Conservation (phyloP, 2,113 vertebrate genomes). For the Alosa alosa region DNA sequence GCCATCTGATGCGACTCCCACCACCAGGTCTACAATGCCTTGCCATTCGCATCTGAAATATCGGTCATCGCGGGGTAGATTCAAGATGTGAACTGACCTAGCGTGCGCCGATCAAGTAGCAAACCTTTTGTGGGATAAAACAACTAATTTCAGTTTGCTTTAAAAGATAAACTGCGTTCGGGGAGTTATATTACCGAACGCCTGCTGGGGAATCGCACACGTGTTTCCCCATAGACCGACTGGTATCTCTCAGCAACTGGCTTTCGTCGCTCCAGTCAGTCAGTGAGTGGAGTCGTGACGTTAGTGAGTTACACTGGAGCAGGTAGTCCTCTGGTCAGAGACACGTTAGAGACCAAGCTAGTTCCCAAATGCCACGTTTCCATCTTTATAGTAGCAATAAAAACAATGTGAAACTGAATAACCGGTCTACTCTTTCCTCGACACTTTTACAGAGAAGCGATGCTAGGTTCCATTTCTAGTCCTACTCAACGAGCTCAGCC, state of each 20-base stretch:
- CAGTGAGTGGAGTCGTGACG: constrained; percentile 65
- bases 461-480: neutral
- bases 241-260: constrained; percentile 28
- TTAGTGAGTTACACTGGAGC: constrained; percentile 4
- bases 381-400: neutral
- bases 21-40: constrained; percentile 14
- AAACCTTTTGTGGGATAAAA: neutral
- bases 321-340: constrained; percentile 8
- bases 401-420: neutral
- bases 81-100: neutral
- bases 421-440: neutral
- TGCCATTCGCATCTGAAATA: constrained; percentile 10
- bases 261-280: constrained; percentile 24
- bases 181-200: neutral
- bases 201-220: constrained; percentile 41
- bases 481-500: neutral
- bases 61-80: neutral
- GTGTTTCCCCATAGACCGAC: constrained; percentile 43
- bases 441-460: neutral
- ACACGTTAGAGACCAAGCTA: neutral
- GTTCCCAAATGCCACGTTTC: constrained; percentile 17
- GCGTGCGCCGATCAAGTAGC: neutral
- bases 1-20: constrained; percentile 17
- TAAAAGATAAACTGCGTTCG: neutral
- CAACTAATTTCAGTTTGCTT: neutral